Conservation (phyloP, 2,113 vertebrate genomes). For the Chelonoidis abingdonii region DNA sequence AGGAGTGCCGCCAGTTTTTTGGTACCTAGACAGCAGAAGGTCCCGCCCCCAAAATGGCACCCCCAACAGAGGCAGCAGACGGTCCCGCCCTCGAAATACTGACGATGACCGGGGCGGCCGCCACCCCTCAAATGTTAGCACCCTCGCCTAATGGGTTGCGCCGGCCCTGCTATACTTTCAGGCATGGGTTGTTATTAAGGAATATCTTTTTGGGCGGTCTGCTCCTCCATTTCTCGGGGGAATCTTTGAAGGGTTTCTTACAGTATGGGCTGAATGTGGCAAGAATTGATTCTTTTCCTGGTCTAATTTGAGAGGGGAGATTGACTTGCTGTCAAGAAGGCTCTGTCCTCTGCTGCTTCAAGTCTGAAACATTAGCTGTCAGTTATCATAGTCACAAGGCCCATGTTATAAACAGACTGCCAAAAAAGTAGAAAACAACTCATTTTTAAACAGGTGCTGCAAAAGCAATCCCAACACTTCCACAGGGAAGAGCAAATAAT, state of each 20-base stretch:
- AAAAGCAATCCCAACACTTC: neutral
- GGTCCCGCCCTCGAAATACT: no score
- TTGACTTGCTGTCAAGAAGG: constrained; percentile 27
- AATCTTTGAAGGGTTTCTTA: neutral
- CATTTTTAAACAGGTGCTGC: constrained; percentile 14
- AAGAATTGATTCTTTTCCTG: neutral
- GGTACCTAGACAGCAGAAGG: no score
- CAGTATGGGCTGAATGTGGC: neutral
- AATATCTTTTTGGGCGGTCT: neutral
- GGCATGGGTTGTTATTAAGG: neutral
- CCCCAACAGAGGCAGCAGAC: no score
- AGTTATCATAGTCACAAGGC: neutral
- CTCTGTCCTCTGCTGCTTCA: constrained; percentile 13
- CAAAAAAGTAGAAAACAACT: constrained; percentile 24
- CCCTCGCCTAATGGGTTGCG: no score
- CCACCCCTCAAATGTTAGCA: no score
- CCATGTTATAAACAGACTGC: constrained; percentile 31
- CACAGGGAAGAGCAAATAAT: constrained; percentile 17
- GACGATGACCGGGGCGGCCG: no score
- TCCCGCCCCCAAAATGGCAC: no score
- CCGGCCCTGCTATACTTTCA: neutral
- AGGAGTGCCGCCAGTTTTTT: no score
- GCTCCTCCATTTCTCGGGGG: neutral
- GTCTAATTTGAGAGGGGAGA: constrained; percentile 5
- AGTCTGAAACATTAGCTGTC: constrained; percentile 24